phyloP scores from a whole-genome alignment of 2,797 vertebrate species.

The Poecilia velifera region DNA sequence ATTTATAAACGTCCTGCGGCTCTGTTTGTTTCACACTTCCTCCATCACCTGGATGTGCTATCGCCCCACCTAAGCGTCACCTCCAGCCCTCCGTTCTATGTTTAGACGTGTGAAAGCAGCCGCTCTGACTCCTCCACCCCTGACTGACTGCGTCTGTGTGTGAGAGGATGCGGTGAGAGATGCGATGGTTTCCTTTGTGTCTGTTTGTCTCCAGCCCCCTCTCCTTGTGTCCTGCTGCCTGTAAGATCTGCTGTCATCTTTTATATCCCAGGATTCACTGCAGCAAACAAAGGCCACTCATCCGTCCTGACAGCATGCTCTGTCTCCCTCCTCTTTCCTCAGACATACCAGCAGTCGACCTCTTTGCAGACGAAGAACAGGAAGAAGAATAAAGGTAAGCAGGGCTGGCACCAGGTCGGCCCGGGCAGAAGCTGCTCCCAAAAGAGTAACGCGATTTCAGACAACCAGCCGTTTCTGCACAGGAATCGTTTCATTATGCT shows the following conservation, averaged over 20 bases:
- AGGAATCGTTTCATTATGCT: background rate
- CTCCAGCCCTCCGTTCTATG: constrained; percentile 55
- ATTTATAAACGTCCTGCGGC: constrained; percentile 17
- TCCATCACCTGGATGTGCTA: constrained; percentile 50
- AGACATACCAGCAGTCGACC: constrained; percentile 93
- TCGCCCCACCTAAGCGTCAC: constrained; percentile 21
- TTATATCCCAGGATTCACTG: constrained; percentile 65
- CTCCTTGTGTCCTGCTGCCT: constrained; percentile 25
- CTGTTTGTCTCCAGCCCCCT: constrained; percentile 27
- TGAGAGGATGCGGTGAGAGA: constrained; percentile 53
- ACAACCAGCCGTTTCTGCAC: background rate
- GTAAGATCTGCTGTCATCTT: constrained; percentile 68
- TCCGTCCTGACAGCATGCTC: constrained; percentile 64
- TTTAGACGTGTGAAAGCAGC: constrained; percentile 69
- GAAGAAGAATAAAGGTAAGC: constrained; percentile 96
- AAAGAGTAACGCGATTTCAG: constrained; percentile 7
- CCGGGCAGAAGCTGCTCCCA: background rate
- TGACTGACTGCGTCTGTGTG: constrained; percentile 24
- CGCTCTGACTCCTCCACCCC: constrained; percentile 32
- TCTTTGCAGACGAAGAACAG: constrained; percentile 92
- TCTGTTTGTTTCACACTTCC: constrained; percentile 22
- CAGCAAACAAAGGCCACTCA: constrained; percentile 70
- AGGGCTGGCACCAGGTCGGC: constrained; percentile 32
- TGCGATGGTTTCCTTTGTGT: constrained; percentile 28
- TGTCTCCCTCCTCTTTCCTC: constrained; percentile 37